Conservation (phyloP, 2,113 vertebrate species). For the Australoheros scitulus region DNA sequence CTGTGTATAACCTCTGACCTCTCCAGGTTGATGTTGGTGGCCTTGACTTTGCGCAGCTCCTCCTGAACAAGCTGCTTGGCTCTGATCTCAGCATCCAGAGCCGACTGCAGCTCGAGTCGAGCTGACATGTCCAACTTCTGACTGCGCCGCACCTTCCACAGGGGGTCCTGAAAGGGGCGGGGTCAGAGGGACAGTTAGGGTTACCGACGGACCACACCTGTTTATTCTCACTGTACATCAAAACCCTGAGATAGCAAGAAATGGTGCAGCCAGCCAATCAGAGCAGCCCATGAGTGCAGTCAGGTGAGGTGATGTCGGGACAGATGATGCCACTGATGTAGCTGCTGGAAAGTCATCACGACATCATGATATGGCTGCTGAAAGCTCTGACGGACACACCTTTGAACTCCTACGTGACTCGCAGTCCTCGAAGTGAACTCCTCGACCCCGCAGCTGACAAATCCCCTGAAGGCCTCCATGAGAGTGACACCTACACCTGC, state of each 20-base stretch:
- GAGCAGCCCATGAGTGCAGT: slow-evolving; percentile 14
- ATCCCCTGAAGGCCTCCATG: no score
- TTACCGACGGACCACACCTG: not conserved
- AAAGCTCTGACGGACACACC: not conserved
- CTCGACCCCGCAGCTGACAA: not conserved
- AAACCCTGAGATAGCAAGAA: not conserved
- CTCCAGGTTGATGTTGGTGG: slow-evolving; percentile 88
- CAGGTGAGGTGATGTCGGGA: not conserved
- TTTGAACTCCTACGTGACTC: not conserved
- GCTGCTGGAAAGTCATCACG: not conserved
- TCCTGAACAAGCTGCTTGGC: slow-evolving; percentile 96
- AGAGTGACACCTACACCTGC: no score
- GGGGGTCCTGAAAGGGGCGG: slow-evolving; percentile 83
- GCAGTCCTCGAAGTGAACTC: not conserved
- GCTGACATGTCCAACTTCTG: slow-evolving; percentile 99
- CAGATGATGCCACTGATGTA: not conserved
- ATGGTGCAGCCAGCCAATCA: not conserved
- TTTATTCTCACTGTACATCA: not conserved
- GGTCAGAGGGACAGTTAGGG: not conserved
- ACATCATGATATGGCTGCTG: not conserved
- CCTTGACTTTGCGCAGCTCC: slow-evolving; percentile 90
- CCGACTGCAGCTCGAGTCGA: slow-evolving; percentile 94
- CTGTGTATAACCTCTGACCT: slow-evolving; percentile 81
- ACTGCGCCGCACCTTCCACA: slow-evolving; percentile 97
- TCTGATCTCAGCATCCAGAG: slow-evolving; percentile 94